phyloP scores from a whole-genome alignment of 2,797 vertebrate species.

The Meriones psammophilus region DNA sequence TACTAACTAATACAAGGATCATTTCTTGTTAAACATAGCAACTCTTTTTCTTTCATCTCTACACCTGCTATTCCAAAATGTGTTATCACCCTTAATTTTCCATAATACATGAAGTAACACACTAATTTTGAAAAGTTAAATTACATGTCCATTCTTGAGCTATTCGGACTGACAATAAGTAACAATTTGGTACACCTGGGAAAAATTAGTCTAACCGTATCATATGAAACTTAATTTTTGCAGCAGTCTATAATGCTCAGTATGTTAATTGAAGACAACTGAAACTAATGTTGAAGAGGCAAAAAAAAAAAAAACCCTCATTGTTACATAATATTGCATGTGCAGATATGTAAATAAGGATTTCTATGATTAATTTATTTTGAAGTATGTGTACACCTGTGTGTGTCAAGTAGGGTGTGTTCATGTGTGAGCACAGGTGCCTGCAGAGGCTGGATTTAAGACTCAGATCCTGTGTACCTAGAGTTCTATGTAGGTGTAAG shows the following conservation, averaged over 20 bases:
- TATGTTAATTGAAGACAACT: not conserved
- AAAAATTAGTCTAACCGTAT: not conserved
- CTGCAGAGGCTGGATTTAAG: not conserved
- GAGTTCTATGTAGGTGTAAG: not conserved
- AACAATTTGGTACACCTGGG: not conserved
- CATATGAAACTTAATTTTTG: not conserved
- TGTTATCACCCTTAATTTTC: not conserved
- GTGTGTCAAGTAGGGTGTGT: not conserved
- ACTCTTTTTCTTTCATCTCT: not conserved
- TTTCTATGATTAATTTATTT: not conserved
- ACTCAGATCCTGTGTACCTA: too few relatives aligned
- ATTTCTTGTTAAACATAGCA: not conserved
- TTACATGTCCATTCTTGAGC: not conserved
- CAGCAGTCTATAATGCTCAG: not conserved
- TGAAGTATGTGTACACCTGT: not conserved
- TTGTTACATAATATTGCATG: not conserved
- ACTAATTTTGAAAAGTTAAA: not conserved
- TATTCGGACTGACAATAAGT: not conserved
- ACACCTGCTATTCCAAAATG: too few relatives aligned
- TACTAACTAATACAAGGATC: accelerated
- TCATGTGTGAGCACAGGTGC: not conserved
- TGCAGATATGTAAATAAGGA: not conserved
- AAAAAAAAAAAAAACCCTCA: not conserved
- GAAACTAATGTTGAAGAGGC: not conserved
- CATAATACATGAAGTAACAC: not conserved